Evolutionary conservation across 2,113 vertebrate genomes (phyloP).

Genomic region (Notiomystis cincta): DNA sequence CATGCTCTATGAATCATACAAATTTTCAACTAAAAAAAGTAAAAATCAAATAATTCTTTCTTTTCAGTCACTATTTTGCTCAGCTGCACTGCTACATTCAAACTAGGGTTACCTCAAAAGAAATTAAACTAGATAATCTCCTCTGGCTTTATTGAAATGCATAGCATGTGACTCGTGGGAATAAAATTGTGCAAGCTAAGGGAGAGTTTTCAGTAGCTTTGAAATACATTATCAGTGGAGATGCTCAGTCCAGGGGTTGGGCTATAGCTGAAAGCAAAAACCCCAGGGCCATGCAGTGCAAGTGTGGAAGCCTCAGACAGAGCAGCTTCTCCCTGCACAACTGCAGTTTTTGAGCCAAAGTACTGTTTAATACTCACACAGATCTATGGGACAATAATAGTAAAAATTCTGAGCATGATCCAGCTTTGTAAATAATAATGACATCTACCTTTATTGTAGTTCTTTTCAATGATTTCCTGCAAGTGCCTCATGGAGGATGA

Average conservation of each 20-base stretch:
- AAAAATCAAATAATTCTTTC: background rate
- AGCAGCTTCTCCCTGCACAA: background rate
- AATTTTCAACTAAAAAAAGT: background rate
- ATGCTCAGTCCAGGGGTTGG: background rate
- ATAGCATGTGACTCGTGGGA: accelerated
- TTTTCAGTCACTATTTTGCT: background rate
- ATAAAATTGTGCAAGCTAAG: background rate
- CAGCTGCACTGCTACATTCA: background rate
- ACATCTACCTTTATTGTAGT: background rate
- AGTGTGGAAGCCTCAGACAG: background rate
- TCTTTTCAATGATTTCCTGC: background rate
- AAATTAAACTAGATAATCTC: background rate
- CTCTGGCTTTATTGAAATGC: background rate
- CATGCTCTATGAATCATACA: background rate
- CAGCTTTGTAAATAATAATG: background rate
- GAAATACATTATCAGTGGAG: background rate
- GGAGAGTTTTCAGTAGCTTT: background rate
- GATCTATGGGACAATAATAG: background rate
- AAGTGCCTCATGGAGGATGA: background rate
- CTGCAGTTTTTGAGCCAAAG: background rate
- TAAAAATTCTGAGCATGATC: background rate
- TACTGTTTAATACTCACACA: background rate
- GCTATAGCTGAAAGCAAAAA: background rate
- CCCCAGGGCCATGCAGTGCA: background rate
- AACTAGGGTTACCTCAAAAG: background rate